Evolutionary conservation across 2,888 invertebrate genomes (phyloP).

Genomic region (Zelleria hepariella): DNA sequence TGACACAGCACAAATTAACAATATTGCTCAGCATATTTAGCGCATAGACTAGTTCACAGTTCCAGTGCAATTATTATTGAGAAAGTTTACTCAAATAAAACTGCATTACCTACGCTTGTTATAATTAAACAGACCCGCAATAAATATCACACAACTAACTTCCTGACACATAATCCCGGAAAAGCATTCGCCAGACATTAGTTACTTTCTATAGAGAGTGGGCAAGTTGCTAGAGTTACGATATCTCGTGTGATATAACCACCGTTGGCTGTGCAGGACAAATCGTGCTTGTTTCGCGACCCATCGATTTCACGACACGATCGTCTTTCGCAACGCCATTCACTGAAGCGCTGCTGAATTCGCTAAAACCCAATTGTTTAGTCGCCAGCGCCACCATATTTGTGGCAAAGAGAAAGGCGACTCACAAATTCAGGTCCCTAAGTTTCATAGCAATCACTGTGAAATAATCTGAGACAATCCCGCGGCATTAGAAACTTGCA

Average conservation of each 20-base stretch:
- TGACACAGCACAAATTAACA: too few species aligned
- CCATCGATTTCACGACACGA: conserved; percentile 39
- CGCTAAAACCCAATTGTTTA: conserved; percentile 2
- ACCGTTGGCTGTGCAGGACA: conserved; percentile 16
- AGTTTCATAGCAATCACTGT: conserved; percentile 1
- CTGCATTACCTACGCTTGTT: neutral
- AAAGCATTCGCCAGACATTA: conserved; percentile 40
- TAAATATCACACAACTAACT: conserved; percentile 21
- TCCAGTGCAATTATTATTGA: neutral
- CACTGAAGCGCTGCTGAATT: conserved; percentile 10
- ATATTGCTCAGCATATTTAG: too few species aligned
- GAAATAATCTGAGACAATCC: conserved; percentile 23
- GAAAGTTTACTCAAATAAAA: neutral
- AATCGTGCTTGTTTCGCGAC: conserved; percentile 15
- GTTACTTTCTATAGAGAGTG: conserved; percentile 53
- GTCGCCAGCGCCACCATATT: neutral
- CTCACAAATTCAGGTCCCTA: neutral
- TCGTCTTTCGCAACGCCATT: conserved; percentile 34
- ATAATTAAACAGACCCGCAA: conserved; percentile 9
- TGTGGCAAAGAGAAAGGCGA: conserved; percentile 4
- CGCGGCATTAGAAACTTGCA: conserved; percentile 45
- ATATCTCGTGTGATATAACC: conserved; percentile 60
- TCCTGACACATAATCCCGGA: conserved; percentile 48
- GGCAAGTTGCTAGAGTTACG: conserved; percentile 48
- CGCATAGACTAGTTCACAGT: too few species aligned